A percentile compares a stretch with the other conserved stretches of the same genome.
Evolutionary conservation across 2,797 vertebrate genomes (phyloP).

Genomic region (Rhinogobio ventralis): DNA sequence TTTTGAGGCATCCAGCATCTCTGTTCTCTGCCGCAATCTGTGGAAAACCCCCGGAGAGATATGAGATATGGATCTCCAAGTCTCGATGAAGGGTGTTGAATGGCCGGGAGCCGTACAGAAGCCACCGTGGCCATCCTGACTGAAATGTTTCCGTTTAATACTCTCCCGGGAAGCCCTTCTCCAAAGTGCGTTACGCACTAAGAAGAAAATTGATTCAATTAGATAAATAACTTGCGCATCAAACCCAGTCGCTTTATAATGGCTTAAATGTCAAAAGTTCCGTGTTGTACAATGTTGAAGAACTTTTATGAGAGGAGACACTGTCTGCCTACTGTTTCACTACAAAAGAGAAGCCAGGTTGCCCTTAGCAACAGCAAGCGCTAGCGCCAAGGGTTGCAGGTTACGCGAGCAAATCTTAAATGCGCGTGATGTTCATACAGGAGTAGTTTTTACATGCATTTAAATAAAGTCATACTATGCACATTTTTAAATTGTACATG

Average conservation of each 20-base stretch:
- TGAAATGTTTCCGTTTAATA: conserved; percentile 31
- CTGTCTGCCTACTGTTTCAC: conserved; percentile 45
- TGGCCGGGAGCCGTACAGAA: conserved; percentile 47
- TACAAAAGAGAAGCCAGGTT: conserved; percentile 59
- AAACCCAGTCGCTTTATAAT: not conserved
- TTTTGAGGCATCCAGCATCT: conserved; percentile 21
- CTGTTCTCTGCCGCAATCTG: conserved; percentile 4
- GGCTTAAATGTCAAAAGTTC: not conserved
- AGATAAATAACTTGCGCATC: not conserved
- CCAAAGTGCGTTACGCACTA: not conserved
- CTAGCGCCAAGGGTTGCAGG: conserved; percentile 15
- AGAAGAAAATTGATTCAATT: not conserved
- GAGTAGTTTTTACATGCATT: not conserved
- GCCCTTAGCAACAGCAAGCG: conserved; percentile 61
- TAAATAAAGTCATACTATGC: not conserved
- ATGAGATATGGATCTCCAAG: conserved; percentile 59
- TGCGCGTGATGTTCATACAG: not conserved
- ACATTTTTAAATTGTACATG: too few species aligned
- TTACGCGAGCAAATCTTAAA: not conserved
- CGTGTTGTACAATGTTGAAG: not conserved
- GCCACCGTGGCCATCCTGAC: conserved; percentile 44
- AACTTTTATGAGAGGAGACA: conserved; percentile 18
- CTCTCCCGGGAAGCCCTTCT: not conserved
- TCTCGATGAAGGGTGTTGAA: conserved; percentile 63
- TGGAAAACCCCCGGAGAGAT: conserved; percentile 59